Evolutionary conservation across 2,888 invertebrate species (phyloP).

Genomic region (Polyommatus iphigenia): DNA sequence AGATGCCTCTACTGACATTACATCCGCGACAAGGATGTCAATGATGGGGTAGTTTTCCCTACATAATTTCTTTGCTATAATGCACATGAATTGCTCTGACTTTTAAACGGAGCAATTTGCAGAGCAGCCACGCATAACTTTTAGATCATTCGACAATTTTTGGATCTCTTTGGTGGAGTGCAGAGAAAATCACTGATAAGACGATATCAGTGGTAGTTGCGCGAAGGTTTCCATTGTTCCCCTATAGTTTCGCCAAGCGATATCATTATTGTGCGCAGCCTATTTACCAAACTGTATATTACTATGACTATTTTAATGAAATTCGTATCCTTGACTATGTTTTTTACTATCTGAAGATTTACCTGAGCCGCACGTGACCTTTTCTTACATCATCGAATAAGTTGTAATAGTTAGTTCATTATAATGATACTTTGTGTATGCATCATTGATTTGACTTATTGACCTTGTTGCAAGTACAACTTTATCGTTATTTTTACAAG

Average conservation of each 20-base stretch:
- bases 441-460: conserved; percentile 10
- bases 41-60: too few relatives aligned
- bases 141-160: too few relatives aligned
- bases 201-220: too few relatives aligned
- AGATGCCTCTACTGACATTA: too few relatives aligned
- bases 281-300: background rate
- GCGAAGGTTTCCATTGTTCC: background rate
- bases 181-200: too few relatives aligned
- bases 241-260: too few relatives aligned
- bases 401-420: conserved; percentile 16
- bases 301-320: background rate
- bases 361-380: conserved; percentile 22
- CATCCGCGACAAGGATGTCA: too few relatives aligned
- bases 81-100: too few relatives aligned
- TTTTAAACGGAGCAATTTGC: too few relatives aligned
- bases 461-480: conserved; percentile 22
- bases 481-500: conserved; percentile 18
- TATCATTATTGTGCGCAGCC: background rate
- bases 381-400: conserved; percentile 18
- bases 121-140: too few relatives aligned
- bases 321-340: background rate
- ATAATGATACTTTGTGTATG: conserved; percentile 22
- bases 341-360: conserved; percentile 13
- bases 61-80: too few relatives aligned
- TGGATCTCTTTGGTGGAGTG: too few relatives aligned